Base-by-base conservation (phyloP, 2,888 invertebrate genomes). In the Chydorus sphaericus region DNA sequence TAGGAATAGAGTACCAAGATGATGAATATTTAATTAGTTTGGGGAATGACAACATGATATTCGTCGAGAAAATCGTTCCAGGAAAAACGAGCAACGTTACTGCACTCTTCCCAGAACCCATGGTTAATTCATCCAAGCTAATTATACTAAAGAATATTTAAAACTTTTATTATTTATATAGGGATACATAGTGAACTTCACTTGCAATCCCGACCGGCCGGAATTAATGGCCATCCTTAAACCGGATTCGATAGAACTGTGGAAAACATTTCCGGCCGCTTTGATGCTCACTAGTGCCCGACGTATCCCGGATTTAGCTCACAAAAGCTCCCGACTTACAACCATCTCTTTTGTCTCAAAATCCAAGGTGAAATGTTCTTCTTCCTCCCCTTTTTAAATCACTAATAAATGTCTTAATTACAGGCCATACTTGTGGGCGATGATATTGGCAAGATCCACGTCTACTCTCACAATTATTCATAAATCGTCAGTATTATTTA, bases 391-490 rank as follows among this genome's bases (percentile, higher is more conserved):
- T 2, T 8, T 33, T 33, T 44, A 23, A 44, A 26, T 11, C 5
- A 4, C 6, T 14, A 26, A 7, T 7, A 4, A 44, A 7, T 23
- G 6, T 23, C 26, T 10, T 26, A 7, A 26, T 26, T 44, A 6
- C n/a, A 44, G 44, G 44, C 44, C 2, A 23, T 44, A 26, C 44
- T 44, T 10, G 44, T 44, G 10, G 44, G 44, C 7, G 44, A 44
- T 26, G 44, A 44, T 16, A 44, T 44, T 44, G 44, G 44, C 18
- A 44, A 44, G 28, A 44, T 44, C 44, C 44, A 44, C 2, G 44
- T 44, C n/a, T 44, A 44, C 28, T 44, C 44, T 44, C 44, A 44
- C 26, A 44, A 44, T 20, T 44, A 44, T n/a, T n/a, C n/a, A n/a
- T 28, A 23, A 20, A 7, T 28, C 44, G 26, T 44, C 26, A 44